A percentile compares a stretch with the other conserved stretches of the same genome.
These are phyloP conservation scores for Meteorus cinctellus DNA, from an alignment of 2,888 invertebrate species.

Conservation along the genomic window DNA sequence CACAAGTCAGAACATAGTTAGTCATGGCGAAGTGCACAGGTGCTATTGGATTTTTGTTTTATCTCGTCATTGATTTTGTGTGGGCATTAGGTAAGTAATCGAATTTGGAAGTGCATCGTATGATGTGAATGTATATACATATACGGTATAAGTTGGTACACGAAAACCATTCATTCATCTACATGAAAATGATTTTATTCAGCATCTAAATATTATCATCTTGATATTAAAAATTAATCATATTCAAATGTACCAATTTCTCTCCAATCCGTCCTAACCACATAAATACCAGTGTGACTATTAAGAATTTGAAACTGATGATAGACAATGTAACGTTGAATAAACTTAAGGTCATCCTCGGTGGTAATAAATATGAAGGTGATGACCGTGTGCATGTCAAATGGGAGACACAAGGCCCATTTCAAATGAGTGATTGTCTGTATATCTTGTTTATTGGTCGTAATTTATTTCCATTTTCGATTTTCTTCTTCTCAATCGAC, in stretches of 20 bases:
- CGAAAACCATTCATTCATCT: not conserved
- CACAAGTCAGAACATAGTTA: constrained; percentile 62
- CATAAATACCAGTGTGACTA: not conserved
- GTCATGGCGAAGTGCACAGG: constrained; percentile 59
- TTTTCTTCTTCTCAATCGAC: not conserved
- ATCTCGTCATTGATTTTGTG: constrained; percentile 46
- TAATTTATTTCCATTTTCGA: constrained; percentile 10
- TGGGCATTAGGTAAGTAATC: constrained; percentile 58
- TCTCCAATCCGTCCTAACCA: not conserved
- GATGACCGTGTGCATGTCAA: not conserved
- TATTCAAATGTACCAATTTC: not conserved
- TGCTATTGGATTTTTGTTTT: constrained; percentile 48
- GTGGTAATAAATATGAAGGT: not conserved
- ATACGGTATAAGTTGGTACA: not conserved
- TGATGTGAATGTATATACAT: constrained; percentile 9
- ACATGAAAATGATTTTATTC: constrained; percentile 1
- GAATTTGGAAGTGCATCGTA: constrained; percentile 11
- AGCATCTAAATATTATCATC: not conserved
- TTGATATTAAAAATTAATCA: not conserved
- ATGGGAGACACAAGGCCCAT: constrained; percentile 17
- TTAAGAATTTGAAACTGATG: not conserved
- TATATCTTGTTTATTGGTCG: not conserved
- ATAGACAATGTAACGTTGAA: constrained; percentile 12
- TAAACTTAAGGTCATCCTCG: constrained; percentile 15
- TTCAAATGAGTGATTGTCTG: not conserved